A percentile compares a stretch with the other conserved stretches of the same genome.
phyloP scores from a whole-genome alignment of 2,797 vertebrate genomes.

The Gallirallus australis region DNA sequence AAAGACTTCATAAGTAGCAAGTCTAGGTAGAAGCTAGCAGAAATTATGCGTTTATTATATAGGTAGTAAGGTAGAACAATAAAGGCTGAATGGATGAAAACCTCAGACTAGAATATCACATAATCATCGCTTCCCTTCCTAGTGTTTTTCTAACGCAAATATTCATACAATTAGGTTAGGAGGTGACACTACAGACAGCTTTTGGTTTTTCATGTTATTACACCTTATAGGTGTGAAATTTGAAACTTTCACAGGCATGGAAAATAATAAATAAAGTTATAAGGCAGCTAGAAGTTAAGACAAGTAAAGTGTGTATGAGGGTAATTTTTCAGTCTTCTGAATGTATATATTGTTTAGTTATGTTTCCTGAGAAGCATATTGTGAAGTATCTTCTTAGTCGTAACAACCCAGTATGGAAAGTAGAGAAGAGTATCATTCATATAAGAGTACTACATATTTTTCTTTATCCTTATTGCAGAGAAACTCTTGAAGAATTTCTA shows the following conservation, averaged over 20 bases:
- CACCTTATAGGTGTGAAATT: not conserved
- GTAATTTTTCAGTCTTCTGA: not conserved
- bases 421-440: not conserved
- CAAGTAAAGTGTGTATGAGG: not conserved
- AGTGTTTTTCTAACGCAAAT: slow-evolving; percentile 15
- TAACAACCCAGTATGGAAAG: not conserved
- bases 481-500: slow-evolving; percentile 67
- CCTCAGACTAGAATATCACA: slow-evolving; percentile 29
- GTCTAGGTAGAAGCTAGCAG: not conserved
- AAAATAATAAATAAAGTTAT: not conserved
- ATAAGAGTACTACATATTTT: not conserved
- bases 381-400: not conserved
- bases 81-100: slow-evolving; percentile 45
- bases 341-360: not conserved
- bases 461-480: slow-evolving; percentile 13
- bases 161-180: not conserved
- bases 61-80: slow-evolving; percentile 20
- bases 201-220: not conserved
- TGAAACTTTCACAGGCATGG: not conserved
- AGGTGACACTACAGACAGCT: not conserved
- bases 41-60: slow-evolving; percentile 28
- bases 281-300: not conserved
- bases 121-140: slow-evolving; percentile 10
- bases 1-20: slow-evolving; percentile 5
- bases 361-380: not conserved